Evolutionary conservation across 2,113 vertebrate genomes (phyloP), one percentile per base, ranked within the genome.

Genomic region (Menura novaehollandiae): DNA sequence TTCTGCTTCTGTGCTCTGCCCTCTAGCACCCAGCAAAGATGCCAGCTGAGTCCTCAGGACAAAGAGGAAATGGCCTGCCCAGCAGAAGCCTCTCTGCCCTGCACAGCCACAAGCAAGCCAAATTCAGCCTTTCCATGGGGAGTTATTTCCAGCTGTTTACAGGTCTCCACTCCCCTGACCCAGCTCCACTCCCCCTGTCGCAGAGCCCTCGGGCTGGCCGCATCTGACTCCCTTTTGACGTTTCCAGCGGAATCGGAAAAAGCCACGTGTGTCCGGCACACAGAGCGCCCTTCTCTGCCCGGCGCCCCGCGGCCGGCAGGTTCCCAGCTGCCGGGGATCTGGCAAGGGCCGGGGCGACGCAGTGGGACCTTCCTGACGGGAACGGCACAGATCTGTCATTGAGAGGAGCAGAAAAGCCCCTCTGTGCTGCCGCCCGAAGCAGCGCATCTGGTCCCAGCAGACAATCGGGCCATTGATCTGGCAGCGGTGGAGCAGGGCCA

Each of bases 331-430:
- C 46, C 4, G 15, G 37, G 56, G 28, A 12, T 71, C 89, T 58
- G 87, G 17, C 10, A 2, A 66, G 82, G 89, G 86, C 93, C 4
- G 2, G 69, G 80, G 52, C 4, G 2, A 13, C 3, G 8, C 67
- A 35, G 73, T 8, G 5, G 87, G 76, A 49, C 78, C 81, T 66
- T 87, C 88, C 84, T 33, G 11, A 56, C 9, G 7, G 88, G 66
- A 77, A 15, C 1, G 12, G 55, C 89, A 96, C 21, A 95, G 93
- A 93, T 77, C 82, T n/a, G 75, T 39, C 72, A 71, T 96, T 96
- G 92, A 96, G 18, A 47, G 37, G 79, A 33, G 88, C 75, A 94
- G 83, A 96, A 96, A 94, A 91, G 96, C 62, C 41, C 39, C 68
- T 96, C 94, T 97, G 93, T 94, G 91, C 83, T 2, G 19, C 76